Evolutionary conservation across 1,140 invertebrate species (phyloP).

Genomic region (Lordiphosa collinella): DNA sequence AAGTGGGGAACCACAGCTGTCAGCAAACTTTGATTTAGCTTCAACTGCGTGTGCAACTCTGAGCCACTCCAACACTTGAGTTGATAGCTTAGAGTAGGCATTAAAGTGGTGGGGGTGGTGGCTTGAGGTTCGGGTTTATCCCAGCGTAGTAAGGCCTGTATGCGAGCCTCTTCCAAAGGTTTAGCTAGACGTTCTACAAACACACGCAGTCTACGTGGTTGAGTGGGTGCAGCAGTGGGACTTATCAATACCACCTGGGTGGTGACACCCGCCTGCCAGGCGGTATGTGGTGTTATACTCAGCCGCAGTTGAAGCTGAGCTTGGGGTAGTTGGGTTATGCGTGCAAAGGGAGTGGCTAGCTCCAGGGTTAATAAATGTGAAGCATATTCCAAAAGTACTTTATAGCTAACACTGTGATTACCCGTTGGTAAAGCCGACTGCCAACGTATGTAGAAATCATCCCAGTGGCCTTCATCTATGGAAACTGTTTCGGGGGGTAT

Average conservation of each 20-base stretch:
- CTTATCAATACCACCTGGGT: constrained; percentile 83
- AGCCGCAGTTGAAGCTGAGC: constrained; percentile 86
- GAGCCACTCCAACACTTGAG: constrained; percentile 62
- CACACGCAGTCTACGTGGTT: constrained; percentile 85
- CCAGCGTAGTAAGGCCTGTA: constrained; percentile 87
- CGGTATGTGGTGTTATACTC: constrained; percentile 88
- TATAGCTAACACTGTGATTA: constrained; percentile 89
- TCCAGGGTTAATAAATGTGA: constrained; percentile 33
- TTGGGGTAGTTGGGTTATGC: constrained; percentile 80
- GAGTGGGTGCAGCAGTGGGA: constrained; percentile 86
- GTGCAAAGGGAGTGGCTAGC: constrained; percentile 43
- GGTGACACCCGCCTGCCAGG: constrained; percentile 88
- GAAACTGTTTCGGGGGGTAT: constrained; percentile 84
- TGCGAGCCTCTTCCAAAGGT: constrained; percentile 44
- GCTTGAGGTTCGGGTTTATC: constrained; percentile 84
- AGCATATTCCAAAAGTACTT: constrained; percentile 50
- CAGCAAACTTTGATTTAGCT: constrained; percentile 48
- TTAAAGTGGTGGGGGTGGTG: too few relatives aligned
- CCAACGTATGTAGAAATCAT: constrained; percentile 91
- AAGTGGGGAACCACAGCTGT: constrained; percentile 48
- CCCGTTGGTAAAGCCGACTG: constrained; percentile 86
- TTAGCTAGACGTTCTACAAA: constrained; percentile 82
- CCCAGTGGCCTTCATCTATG: constrained; percentile 85
- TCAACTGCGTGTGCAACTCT: constrained; percentile 40
- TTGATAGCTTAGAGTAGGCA: too few relatives aligned